Evolutionary conservation across 2,113 vertebrate species (phyloP), one percentile per base, ranked within the genome.

Genomic region (Zosterops japonicus): DNA sequence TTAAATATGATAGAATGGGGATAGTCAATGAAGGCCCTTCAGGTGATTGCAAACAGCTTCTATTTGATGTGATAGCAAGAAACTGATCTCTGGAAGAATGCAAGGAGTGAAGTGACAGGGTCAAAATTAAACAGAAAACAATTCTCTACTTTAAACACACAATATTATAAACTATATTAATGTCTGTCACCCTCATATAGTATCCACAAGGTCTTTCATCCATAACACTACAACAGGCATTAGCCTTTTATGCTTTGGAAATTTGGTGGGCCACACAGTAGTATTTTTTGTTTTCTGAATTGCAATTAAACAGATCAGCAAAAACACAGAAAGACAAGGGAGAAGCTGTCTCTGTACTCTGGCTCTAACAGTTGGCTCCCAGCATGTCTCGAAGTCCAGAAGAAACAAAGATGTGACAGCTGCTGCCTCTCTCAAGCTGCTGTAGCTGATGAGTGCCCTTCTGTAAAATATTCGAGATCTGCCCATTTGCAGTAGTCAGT

Each of bases 1-100:
- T 76, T 31, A 41, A 87, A 87, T 28, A 74, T 63, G 89, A 95
- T 42, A 65, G 89, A 95, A 95, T 77, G 89, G n/a, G 87, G 59
- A 56, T 57, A 90, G 87, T 33, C 42, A 68, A 74, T 31, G 35
- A 86, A 83, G 93, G 36, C 46, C 64, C 64, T 77, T 83, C 94
- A 95, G 46, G 68, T 91, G 23, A 95, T 55, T n/a, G 50, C 41
- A 57, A 92, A 90, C 29, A 86, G 35, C 33, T 89, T 83, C 18
- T 57, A 92, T 87, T 65, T 74, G 55, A 92, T 90, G 63, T 77
- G 83, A 87, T 44, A 90, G 56, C 61, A 94, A 67, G 65, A 90
- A 93, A 93, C 4, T n/a, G 78, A 33, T 52, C 83, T 70, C 89
- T 65, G 60, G 28, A 86, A 86, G 42, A 90, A 74, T 4, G 33